A percentile compares a stretch with the other conserved stretches of the same genome.
phyloP scores from a whole-genome alignment of 2,797 vertebrate species.

The Sebastes miniatus region DNA sequence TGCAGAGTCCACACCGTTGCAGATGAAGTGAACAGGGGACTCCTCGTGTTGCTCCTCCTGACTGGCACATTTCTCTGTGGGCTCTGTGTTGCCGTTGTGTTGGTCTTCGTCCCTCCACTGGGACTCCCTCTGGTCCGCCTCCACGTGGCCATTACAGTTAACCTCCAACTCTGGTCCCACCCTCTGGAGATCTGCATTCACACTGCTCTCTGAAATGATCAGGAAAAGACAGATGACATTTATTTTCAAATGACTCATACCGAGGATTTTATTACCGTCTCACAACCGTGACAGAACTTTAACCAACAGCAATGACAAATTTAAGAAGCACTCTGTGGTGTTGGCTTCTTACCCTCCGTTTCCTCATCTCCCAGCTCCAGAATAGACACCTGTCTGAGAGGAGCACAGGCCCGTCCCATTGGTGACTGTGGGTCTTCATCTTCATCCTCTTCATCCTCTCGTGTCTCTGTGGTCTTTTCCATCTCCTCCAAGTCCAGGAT shows the following conservation, averaged over 20 bases:
- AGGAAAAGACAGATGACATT: not conserved
- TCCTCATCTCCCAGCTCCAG: conserved; percentile 80
- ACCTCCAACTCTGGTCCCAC: conserved; percentile 81
- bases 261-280: not conserved
- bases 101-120: conserved; percentile 76
- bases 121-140: conserved; percentile 55
- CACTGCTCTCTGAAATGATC: conserved; percentile 51
- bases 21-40: conserved; percentile 49
- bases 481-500: conserved; percentile 96
- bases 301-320: not conserved
- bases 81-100: conserved; percentile 78
- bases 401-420: conserved; percentile 75
- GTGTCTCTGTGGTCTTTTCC: conserved; percentile 88
- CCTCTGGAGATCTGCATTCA: conserved; percentile 44
- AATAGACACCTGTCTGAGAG: conserved; percentile 83
- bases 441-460: conserved; percentile 83
- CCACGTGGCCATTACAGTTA: conserved; percentile 90
- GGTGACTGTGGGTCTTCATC: conserved; percentile 79
- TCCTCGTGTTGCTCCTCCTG: conserved; percentile 41
- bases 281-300: not conserved
- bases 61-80: conserved; percentile 31
- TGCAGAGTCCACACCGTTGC: conserved; percentile 71
- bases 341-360: conserved; percentile 59
- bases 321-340: not conserved
- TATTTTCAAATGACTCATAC: not conserved